These are phyloP conservation scores for Gulo gulo DNA, from an alignment of 2,113 vertebrate genomes.

Conservation along the genomic window DNA sequence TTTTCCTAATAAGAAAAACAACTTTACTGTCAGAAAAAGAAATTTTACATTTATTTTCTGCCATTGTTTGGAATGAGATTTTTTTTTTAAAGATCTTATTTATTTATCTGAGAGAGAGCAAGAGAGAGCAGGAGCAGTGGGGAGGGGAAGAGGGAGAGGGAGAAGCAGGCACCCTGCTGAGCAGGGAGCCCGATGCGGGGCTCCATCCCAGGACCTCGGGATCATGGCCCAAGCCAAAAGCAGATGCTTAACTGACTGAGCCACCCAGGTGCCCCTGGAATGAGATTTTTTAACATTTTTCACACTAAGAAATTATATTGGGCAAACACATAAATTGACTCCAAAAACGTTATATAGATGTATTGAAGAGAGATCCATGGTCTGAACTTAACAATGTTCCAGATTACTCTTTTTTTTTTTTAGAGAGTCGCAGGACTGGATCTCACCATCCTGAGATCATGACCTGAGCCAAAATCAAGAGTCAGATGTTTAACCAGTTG, in stretches of 20 bases:
- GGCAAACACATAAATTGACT: background rate
- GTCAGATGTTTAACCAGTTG: background rate
- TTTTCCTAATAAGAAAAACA: conserved; percentile 15
- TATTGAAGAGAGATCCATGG: background rate
- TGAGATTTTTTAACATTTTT: background rate
- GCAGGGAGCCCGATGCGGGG: no score
- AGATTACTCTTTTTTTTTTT: background rate
- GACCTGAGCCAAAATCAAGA: background rate
- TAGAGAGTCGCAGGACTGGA: background rate
- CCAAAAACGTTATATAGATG: background rate
- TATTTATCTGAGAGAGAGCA: no score
- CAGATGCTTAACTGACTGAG: no score
- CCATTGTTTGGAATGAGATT: background rate
- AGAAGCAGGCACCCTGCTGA: no score
- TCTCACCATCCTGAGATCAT: background rate
- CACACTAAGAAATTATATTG: background rate
- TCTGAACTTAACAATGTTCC: background rate
- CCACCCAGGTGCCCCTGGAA: no score
- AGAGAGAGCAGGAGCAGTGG: no score
- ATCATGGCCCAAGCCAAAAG: no score
- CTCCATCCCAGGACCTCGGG: no score
- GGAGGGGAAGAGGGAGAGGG: no score
- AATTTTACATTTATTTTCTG: background rate
- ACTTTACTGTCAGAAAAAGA: background rate
- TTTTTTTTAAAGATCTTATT: background rate